Evolutionary conservation across 2,888 invertebrate genomes (phyloP).

Genomic region (Pemphredon lugubris): DNA sequence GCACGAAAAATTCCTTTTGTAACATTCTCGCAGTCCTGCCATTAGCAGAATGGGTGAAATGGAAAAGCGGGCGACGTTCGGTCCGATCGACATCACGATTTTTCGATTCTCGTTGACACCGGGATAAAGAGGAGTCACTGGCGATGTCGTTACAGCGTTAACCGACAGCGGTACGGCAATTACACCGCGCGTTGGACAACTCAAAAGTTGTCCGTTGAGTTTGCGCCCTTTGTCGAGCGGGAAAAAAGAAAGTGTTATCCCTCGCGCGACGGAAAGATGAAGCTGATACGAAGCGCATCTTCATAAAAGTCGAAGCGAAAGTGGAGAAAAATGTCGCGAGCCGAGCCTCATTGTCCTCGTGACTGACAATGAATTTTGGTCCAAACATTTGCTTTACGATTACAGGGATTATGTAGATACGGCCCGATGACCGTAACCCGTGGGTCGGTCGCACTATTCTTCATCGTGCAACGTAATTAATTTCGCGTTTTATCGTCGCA

Average conservation of each 20-base stretch:
- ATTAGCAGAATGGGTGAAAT: constrained; percentile 42
- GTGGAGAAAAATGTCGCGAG: not conserved
- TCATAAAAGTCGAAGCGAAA: not conserved
- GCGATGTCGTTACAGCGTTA: no score
- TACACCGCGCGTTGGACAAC: no score
- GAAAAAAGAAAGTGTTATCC: no score
- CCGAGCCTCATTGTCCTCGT: not conserved
- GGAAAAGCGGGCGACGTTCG: constrained; percentile 10
- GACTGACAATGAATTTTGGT: constrained; percentile 2
- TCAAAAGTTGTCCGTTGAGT: no score
- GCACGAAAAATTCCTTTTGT: constrained; percentile 45
- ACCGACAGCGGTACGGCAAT: no score
- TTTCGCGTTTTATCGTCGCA: constrained; percentile 53
- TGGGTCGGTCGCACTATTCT: constrained; percentile 26
- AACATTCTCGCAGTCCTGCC: constrained; percentile 55
- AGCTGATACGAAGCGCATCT: not conserved
- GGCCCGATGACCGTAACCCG: constrained; percentile 7
- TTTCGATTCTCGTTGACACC: no score
- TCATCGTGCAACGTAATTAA: constrained; percentile 48
- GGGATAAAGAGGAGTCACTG: no score
- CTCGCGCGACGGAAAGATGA: not conserved
- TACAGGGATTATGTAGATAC: constrained; percentile 42
- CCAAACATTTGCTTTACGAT: constrained; percentile 24
- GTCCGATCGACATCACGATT: no score
- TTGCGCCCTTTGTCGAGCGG: no score